phyloP scores from a whole-genome alignment of 2,797 vertebrate species.

The Acestrorhynchus altus region DNA sequence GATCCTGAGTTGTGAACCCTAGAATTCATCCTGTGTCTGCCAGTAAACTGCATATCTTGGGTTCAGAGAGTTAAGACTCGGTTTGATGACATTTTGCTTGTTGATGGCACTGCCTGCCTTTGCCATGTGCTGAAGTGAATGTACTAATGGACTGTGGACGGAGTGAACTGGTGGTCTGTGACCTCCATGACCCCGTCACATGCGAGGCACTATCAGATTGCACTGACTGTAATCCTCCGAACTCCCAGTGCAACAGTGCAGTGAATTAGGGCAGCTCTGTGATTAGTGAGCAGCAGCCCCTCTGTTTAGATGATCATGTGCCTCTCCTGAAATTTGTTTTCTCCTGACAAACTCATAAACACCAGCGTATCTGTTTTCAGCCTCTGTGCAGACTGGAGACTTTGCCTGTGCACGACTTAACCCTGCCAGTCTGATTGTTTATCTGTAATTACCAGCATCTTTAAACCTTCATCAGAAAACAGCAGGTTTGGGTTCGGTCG shows the following conservation, averaged over 20 bases:
- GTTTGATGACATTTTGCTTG: not conserved
- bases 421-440: not conserved
- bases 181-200: constrained; percentile 67
- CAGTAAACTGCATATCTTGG: no score
- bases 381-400: not conserved
- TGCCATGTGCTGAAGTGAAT: constrained; percentile 18
- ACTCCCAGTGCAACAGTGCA: constrained; percentile 38
- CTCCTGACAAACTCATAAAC: not conserved
- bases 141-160: constrained; percentile 29
- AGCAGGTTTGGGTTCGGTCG: not conserved
- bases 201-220: constrained; percentile 71
- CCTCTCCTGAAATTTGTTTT: not conserved
- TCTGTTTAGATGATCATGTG: not conserved
- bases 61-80: not conserved
- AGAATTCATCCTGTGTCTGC: no score
- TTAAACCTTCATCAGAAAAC: not conserved
- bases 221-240: constrained; percentile 61
- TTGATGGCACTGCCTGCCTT: not conserved
- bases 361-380: not conserved
- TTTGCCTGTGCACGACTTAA: not conserved
- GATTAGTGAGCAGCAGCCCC: not conserved
- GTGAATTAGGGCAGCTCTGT: not conserved
- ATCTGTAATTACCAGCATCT: not conserved
- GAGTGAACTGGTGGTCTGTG: constrained; percentile 51
- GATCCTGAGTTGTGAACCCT: no score